A percentile compares a stretch with the other conserved stretches of the same genome.
Evolutionary conservation across 2,888 invertebrate genomes (phyloP).

Genomic region (Stictocephala bisonia): DNA sequence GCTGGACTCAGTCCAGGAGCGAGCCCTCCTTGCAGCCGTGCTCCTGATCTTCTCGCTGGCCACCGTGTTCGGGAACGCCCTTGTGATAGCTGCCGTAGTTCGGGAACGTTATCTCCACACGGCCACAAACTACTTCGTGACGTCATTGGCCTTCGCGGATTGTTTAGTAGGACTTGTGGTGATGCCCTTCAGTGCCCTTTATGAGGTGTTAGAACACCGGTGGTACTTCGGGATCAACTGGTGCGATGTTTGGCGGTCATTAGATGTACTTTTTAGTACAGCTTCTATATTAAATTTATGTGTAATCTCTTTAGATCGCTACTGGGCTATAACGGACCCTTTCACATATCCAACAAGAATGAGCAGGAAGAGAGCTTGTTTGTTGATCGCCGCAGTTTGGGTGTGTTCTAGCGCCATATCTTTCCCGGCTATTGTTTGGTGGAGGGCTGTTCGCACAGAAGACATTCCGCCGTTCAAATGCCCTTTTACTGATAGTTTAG

Average conservation of each 20-base stretch:
- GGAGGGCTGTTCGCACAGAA: conserved; percentile 87
- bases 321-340: conserved; percentile 99
- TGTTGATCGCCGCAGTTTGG: conserved; percentile 95
- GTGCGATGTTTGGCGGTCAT: conserved; percentile 98
- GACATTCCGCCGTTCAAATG: conserved; percentile 88
- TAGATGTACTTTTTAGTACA: conserved; percentile 97
- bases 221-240: conserved; percentile 96
- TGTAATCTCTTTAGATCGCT: conserved; percentile 95
- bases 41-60: conserved; percentile 89
- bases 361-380: conserved; percentile 87
- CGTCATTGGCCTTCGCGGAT: conserved; percentile 96
- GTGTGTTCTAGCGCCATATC: conserved; percentile 96
- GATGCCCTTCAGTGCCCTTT: conserved; percentile 96
- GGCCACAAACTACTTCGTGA: conserved; percentile 97
- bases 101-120: conserved; percentile 95
- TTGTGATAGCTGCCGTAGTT: conserved; percentile 94
- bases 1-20: conserved; percentile 73
- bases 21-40: conserved; percentile 81
- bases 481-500: conserved; percentile 95
- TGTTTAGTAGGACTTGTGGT: conserved; percentile 96
- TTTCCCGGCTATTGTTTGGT: conserved; percentile 97
- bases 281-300: conserved; percentile 97
- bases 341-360: conserved; percentile 96
- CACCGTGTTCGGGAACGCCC: conserved; percentile 94
- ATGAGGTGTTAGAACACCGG: conserved; percentile 88